Conservation (phyloP, 2,888 invertebrate genomes). For the Cordilura impudica region DNA sequence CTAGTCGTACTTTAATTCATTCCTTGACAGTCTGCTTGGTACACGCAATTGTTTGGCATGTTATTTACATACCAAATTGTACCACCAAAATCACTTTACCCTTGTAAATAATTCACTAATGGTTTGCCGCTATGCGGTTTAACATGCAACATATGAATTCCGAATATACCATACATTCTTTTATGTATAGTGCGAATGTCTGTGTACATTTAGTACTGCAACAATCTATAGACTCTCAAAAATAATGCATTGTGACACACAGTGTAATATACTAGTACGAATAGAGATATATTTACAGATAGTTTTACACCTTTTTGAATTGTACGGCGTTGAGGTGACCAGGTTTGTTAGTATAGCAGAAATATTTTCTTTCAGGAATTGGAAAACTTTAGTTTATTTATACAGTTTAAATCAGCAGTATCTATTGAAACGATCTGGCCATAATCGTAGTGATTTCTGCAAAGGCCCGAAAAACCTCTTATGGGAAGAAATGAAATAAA, state of each 20-base stretch:
- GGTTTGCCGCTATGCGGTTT: slow-evolving; percentile 46
- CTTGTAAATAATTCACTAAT: slow-evolving; percentile 57
- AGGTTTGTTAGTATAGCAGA: too few relatives aligned
- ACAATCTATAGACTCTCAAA: neutral
- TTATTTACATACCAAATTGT: slow-evolving; percentile 36
- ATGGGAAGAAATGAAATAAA: too few relatives aligned
- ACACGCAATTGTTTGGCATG: slow-evolving; percentile 40
- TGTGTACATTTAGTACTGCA: neutral
- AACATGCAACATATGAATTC: slow-evolving; percentile 41
- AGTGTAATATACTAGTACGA: neutral
- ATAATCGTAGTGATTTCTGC: too few relatives aligned
- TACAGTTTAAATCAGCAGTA: too few relatives aligned
- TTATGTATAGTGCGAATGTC: neutral
- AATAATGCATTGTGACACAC: neutral
- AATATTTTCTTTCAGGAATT: too few relatives aligned
- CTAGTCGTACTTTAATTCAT: neutral
- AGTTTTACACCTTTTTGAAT: too few relatives aligned
- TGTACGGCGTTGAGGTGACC: too few relatives aligned
- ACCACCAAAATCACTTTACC: slow-evolving; percentile 55
- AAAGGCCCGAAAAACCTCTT: too few relatives aligned
- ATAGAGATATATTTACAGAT: neutral
- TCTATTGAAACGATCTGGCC: too few relatives aligned
- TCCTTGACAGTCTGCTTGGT: neutral
- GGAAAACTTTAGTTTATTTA: too few relatives aligned
- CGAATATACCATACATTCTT: neutral